phyloP scores from a whole-genome alignment of 2,113 vertebrate species.

The Chlorodrepanis virens region DNA sequence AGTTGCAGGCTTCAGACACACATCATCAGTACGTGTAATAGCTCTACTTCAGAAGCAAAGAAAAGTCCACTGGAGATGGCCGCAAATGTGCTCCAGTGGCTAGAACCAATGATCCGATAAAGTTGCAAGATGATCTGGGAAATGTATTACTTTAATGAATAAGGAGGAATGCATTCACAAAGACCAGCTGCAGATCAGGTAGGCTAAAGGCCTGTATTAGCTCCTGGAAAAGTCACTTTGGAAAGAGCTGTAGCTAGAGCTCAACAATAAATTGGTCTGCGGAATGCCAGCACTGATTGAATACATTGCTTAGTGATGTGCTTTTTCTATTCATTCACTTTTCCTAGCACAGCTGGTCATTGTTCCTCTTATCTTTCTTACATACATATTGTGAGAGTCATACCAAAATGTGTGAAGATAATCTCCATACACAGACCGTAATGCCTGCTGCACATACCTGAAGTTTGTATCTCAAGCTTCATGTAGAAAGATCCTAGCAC shows the following conservation, averaged over 20 bases:
- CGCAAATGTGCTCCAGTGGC: neutral
- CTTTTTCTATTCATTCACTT: neutral
- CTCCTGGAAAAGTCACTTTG: neutral
- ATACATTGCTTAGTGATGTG: neutral
- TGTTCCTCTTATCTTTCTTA: neutral
- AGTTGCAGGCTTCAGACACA: constrained; percentile 32
- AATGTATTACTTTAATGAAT: neutral
- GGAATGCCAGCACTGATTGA: neutral
- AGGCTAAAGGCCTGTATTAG: neutral
- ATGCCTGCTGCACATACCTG: neutral
- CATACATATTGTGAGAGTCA: neutral
- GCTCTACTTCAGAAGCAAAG: constrained; percentile 15
- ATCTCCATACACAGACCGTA: neutral
- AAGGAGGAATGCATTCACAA: neutral
- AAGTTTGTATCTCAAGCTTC: neutral
- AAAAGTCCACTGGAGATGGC: neutral
- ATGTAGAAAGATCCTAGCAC: neutral
- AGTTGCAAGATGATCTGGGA: neutral
- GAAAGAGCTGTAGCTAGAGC: neutral
- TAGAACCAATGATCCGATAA: neutral
- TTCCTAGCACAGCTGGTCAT: neutral
- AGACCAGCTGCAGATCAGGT: neutral
- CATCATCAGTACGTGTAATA: neutral
- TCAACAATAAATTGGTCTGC: neutral
- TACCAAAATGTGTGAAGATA: neutral